These are phyloP conservation scores for Phocoena phocoena DNA, from an alignment of 2,113 vertebrate genomes.

Conservation along the genomic window DNA sequence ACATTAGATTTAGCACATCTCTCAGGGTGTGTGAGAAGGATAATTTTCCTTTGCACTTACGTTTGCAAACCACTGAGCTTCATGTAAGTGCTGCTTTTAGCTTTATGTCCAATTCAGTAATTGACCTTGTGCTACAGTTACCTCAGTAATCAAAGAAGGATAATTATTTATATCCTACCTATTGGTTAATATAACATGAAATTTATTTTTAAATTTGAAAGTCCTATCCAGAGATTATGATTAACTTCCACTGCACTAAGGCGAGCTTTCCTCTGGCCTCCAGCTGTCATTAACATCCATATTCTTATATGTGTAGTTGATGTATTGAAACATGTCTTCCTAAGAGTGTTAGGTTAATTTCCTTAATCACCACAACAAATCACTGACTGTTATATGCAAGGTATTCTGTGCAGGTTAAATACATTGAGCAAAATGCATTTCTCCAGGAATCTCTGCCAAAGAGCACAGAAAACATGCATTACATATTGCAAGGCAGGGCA, in stretches of 20 bases:
- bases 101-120: too few relatives aligned
- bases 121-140: not conserved
- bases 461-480: not conserved
- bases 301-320: not conserved
- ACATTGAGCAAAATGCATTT: not conserved
- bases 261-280: accelerated
- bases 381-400: not conserved
- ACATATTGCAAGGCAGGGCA: not conserved
- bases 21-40: not conserved
- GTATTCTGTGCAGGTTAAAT: not conserved
- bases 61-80: not conserved
- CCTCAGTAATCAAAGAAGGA: not conserved
- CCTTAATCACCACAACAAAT: not conserved
- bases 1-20: not conserved
- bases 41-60: not conserved
- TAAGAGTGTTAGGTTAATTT: not conserved
- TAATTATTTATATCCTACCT: not conserved
- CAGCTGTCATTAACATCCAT: not conserved
- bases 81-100: too few relatives aligned
- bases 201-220: not conserved
- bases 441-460: not conserved
- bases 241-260: not conserved
- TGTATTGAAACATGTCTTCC: not conserved
- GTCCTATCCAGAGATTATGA: not conserved
- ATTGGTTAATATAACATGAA: not conserved